Evolutionary conservation across 2,888 invertebrate genomes (phyloP), one percentile per base, ranked within the genome.

Genomic region (Caenorhabditis sp.): DNA sequence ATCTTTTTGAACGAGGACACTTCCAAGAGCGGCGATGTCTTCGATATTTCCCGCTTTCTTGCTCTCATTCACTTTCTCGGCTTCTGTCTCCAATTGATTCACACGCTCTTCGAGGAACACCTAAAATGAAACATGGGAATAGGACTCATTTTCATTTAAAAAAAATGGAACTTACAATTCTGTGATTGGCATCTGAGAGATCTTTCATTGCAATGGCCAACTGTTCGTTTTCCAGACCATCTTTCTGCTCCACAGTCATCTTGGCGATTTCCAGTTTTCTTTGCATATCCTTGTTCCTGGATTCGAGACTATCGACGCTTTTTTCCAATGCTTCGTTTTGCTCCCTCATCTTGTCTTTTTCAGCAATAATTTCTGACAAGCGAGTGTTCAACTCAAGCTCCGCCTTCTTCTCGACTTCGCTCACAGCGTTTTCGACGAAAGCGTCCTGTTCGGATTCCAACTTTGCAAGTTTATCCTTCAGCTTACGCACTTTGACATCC

Each of bases 161-260:
- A 41, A 16, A 24, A 44, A 22, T 19, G 1, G 1, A 41, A 24
- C 84, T 64, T 26, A 84, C 85, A 69, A 91, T 91, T 86, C 93
- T 93, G 91, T 94, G 93, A 89, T 93, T 94, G 72, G 94, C 93
- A 84, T 93, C 91, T 75, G 94, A 94, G 88, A 94, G 86, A 88
- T 94, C 94, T 75, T 93, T 93, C 91, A 93, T 92, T 83, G 94
- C 91, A 90, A 94, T 93, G 80, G 94, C 93, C 90, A 93, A 93
- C 89, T 94, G 94, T 89, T 93, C 93, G 66, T 93, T 92, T 88
- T 93, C 85, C 2, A 87, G 24, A 0, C 85, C 70, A 22, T 82
- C 84, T 22, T 74, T 80, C 58, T 83, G 86, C 38, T 77, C 87
- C 41, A 73, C 82, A 28, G 77, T 80, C 69, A 81, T 63, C 22